phyloP scores from a whole-genome alignment of 30 jellyfish, hydroid and myxozoan genomes.

The Sanderia malayensis region DNA sequence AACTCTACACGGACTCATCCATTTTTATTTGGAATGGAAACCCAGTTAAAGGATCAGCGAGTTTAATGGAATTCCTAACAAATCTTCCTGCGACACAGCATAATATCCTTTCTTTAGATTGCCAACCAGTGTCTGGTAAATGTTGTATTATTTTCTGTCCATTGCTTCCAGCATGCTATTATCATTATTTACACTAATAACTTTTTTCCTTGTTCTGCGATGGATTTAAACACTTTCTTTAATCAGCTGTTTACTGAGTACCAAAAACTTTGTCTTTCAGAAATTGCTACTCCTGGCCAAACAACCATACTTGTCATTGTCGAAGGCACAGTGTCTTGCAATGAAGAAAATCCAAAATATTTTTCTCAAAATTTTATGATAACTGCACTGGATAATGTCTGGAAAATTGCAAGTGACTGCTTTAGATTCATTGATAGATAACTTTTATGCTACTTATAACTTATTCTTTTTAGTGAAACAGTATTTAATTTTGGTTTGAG shows the following conservation, averaged over 20 bases:
- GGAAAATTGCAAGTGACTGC: slow-evolving; percentile 90
- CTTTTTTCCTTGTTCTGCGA: no score
- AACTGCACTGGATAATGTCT: slow-evolving; percentile 52
- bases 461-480: no score
- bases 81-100: slow-evolving; percentile 82
- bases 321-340: slow-evolving; percentile 79
- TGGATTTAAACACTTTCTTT: no score
- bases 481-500: no score
- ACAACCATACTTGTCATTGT: slow-evolving; percentile 56
- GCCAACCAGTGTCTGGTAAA: slow-evolving; percentile 89
- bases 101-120: slow-evolving; percentile 62
- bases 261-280: no score
- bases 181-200: no score
- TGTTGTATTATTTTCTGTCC: no score
- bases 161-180: no score
- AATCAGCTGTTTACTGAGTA: no score
- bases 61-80: slow-evolving; percentile 61
- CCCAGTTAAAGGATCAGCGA: slow-evolving; percentile 51
- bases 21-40: slow-evolving; percentile 92
- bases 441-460: no score
- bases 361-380: slow-evolving; percentile 74
- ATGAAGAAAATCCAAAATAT: slow-evolving; percentile 47
- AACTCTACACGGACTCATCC: slow-evolving; percentile 78
- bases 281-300: slow-evolving; percentile 68
- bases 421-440: slow-evolving; percentile 70